Evolutionary conservation across 2,797 vertebrate species (phyloP).

Genomic region (Otus scops): DNA sequence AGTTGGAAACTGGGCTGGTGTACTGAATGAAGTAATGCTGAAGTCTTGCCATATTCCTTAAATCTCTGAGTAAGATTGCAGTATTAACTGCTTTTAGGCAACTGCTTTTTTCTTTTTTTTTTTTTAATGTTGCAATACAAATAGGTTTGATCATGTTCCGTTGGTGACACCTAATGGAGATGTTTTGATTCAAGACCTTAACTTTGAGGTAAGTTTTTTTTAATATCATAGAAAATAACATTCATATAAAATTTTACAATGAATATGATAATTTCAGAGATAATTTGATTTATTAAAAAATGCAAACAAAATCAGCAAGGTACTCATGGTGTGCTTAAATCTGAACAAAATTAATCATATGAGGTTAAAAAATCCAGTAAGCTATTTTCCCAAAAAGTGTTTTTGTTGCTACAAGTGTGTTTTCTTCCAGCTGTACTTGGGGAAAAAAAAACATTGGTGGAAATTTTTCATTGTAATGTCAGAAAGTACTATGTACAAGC

Average conservation of each 20-base stretch:
- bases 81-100: neutral
- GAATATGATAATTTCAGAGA: neutral
- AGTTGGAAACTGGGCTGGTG: neutral
- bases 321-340: neutral
- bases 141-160: slow-evolving; percentile 92
- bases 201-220: slow-evolving; percentile 86
- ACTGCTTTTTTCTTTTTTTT: neutral
- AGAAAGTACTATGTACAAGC: neutral
- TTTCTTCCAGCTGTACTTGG: neutral
- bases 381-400: neutral
- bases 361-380: neutral
- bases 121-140: neutral
- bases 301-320: neutral
- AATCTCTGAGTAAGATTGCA: neutral
- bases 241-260: neutral
- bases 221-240: neutral
- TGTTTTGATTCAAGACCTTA: slow-evolving; percentile 89
- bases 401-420: neutral
- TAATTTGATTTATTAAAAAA: neutral
- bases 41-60: neutral
- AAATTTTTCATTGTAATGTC: neutral
- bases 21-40: neutral
- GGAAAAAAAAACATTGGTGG: neutral
- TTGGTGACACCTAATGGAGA: slow-evolving; percentile 96
- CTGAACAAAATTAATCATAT: neutral